Base-by-base conservation (phyloP, 2,888 invertebrate species). In the Drosophila robusta region DNA sequence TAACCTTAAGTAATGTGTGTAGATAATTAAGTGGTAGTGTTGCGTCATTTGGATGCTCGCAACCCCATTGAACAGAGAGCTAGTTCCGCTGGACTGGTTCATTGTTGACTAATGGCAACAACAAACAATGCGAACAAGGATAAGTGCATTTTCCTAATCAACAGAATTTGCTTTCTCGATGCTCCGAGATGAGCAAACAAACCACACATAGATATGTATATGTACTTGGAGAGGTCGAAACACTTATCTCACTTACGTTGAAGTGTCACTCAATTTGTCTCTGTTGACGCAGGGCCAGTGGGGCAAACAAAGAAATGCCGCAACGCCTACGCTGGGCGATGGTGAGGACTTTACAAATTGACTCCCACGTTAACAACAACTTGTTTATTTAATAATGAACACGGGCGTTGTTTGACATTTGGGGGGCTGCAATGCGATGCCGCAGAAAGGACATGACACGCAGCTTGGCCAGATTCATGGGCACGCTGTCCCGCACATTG, bases 401-500 rank as follows among this genome's bases (percentile, higher is more conserved):
- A 24, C 38, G 58, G 46, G 18, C 29, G 38, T 12, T 49, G 34
- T 41, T 6, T 44, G 47, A 29, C 52, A 74, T 78, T 74, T 62
- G 80, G 61, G 57, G 51, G 67, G 62, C 46, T 57, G 64, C 51
- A 66, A 72, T 55, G 74, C 57, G 79, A 45, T 75, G 77, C 45
- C 85, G 80, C 50, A 90, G 61, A 71, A 90, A 90, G 36, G 82
- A 79, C 56, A 89, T 82, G 29, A 92, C 80, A 58, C 76, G 86
- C 56, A 87, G 58, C 74, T 92, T 91, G 64, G 86, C 80, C 55
- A 87, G 85, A 75, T 80, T 89, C 90, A 92, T 89, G 74, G 86
- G 75, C 18, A 85, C 75, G 12, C 79, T 78, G 70, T 91, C 91
- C 29, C 46, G 62, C 26, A 85, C 75, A 52, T 83, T 75, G 60